phyloP scores from a whole-genome alignment of 2,797 vertebrate genomes.

The Xenentodon cancila region DNA sequence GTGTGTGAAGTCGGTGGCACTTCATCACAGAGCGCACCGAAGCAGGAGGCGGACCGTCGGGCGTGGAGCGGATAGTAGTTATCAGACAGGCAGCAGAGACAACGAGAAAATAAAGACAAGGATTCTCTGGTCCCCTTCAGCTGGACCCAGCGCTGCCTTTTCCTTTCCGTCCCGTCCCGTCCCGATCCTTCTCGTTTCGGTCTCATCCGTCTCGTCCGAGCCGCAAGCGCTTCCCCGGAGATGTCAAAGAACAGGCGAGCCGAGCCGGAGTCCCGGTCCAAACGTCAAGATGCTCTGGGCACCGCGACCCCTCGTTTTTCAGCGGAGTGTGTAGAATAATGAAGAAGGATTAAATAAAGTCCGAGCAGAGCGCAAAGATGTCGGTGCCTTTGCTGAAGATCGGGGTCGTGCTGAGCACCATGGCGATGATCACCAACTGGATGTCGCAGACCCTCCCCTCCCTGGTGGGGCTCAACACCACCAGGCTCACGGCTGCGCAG shows the following conservation, averaged over 20 bases:
- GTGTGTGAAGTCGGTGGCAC: constrained; percentile 68
- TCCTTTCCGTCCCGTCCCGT: no score
- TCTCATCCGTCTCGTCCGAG: constrained; percentile 31
- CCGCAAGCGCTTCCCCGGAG: constrained; percentile 41
- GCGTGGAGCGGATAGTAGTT: constrained; percentile 71
- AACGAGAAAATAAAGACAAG: constrained; percentile 23
- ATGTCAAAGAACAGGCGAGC: constrained; percentile 77
- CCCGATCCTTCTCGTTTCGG: constrained; percentile 6
- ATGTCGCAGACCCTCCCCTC: constrained; percentile 96
- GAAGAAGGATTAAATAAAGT: constrained; percentile 78
- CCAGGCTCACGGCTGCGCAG: constrained; percentile 91
- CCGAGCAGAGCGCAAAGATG: constrained; percentile 80
- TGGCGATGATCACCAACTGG: constrained; percentile 98
- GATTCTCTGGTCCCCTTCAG: constrained; percentile 1
- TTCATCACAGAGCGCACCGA: constrained; percentile 67
- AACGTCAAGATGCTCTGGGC: constrained; percentile 69
- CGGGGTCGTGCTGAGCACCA: constrained; percentile 95
- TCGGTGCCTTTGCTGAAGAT: constrained; percentile 94
- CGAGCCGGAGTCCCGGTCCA: constrained; percentile 79
- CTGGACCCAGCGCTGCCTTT: constrained; percentile 9
- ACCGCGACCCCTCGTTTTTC: constrained; percentile 65
- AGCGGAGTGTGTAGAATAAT: constrained; percentile 79
- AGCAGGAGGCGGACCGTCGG: constrained; percentile 75
- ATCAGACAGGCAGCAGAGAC: constrained; percentile 47
- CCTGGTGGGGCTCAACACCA: constrained; percentile 94